Evolutionary conservation across 2,888 invertebrate genomes (phyloP).

Genomic region (Drosophila kambysellisi): DNA sequence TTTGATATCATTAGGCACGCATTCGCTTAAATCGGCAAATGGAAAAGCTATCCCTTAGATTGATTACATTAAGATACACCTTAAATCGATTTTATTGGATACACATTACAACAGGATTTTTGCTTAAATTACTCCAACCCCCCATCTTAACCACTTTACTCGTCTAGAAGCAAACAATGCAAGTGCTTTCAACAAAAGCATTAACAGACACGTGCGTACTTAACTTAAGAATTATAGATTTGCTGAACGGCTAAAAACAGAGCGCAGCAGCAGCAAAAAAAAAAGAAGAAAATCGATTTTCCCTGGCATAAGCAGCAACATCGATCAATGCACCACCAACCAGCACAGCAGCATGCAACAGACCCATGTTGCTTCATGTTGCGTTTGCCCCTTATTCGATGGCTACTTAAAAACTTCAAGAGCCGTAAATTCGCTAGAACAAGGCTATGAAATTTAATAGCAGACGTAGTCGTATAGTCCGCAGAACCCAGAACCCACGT

Average conservation of each 20-base stretch:
- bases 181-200: background rate
- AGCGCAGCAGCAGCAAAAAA: background rate
- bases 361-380: background rate
- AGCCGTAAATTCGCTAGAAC: constrained; percentile 75
- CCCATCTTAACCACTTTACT: background rate
- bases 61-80: no score
- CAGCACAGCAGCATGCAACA: background rate
- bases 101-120: background rate
- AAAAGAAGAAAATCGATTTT: constrained; percentile 2
- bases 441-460: constrained; percentile 76
- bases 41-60: background rate
- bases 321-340: constrained; percentile 25
- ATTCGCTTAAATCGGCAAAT: background rate
- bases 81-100: background rate
- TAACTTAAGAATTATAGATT: constrained; percentile 2
- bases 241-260: background rate
- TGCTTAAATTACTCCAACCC: background rate
- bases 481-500: constrained; percentile 39
- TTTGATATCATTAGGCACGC: background rate
- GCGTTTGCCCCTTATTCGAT: background rate
- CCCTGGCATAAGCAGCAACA: background rate
- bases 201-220: constrained; percentile 2
- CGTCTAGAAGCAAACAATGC: background rate
- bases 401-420: constrained; percentile 73
- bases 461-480: constrained; percentile 35